Evolutionary conservation across 2,888 invertebrate genomes (phyloP), one percentile per base, ranked within the genome.

Genomic region (Mimachlamys varia): DNA sequence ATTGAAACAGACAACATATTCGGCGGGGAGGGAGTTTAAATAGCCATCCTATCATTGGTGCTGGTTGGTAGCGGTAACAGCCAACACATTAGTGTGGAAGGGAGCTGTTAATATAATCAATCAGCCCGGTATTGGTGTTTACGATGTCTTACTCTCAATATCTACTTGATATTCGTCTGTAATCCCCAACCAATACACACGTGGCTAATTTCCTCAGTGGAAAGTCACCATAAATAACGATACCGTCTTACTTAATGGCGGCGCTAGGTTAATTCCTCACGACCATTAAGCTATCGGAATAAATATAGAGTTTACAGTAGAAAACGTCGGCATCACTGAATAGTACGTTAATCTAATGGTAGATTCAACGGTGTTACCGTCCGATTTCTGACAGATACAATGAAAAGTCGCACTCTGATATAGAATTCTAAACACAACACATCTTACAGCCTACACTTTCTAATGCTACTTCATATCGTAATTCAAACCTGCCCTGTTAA

Each of bases 201-300:
- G 76, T 33, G 76, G 76, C 27, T 76, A 76, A 76, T 76, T 76
- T 76, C 76, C 76, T 76, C 76, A 76, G 33, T 13, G 7, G 76
- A 76, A 76, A 76, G 27, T 33, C 33, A 27, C 76, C 76, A 76
- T 76, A 76, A 76, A 76, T 76, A 76, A 76, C 76, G 22, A 62
- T 19, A 62, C 62, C 12, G 33, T 33, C 33, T 76, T 76, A 27
- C 33, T 76, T 27, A 76, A 76, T 76, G 27, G 76, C 27, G 33
- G 33, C 76, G 76, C 33, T 33, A 33, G 76, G 76, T 33, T 76
- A 33, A 76, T 33, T 76, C 76, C 27, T 76, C 27, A 76, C 27
- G 76, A 13, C 76, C 33, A 76, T 76, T 76, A 33, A 33, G 76
- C 33, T 76, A 76, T 33, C 76, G 33, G 33, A 76, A 76, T 76